Percentiles rank a stretch among this genome's conserved stretches.
These are phyloP conservation scores for Chrysodeixis includens DNA, from an alignment of 2,888 invertebrate species.

Conservation along the genomic window DNA sequence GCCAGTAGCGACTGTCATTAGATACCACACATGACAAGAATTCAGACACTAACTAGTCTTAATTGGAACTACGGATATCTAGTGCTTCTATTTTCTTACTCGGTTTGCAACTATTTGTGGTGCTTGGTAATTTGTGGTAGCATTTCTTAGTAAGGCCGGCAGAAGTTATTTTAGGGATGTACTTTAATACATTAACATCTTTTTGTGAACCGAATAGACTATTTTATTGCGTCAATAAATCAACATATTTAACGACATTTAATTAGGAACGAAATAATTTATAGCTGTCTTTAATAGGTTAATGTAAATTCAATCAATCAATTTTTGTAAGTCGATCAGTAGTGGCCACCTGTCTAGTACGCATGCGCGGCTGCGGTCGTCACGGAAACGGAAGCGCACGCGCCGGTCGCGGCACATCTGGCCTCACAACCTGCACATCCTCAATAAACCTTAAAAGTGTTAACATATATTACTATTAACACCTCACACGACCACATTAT, in stretches of 20 bases:
- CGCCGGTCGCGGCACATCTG: slow-evolving; percentile 76
- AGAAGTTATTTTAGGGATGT: neutral
- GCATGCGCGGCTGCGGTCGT: slow-evolving; percentile 33
- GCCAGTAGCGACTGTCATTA: slow-evolving; percentile 23
- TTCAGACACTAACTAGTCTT: slow-evolving; percentile 47
- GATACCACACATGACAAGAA: slow-evolving; percentile 45
- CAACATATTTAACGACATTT: slow-evolving; percentile 34
- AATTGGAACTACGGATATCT: slow-evolving; percentile 45
- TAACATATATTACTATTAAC: slow-evolving; percentile 57
- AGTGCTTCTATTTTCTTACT: slow-evolving; percentile 36
- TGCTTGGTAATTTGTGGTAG: slow-evolving; percentile 20
- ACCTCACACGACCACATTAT: slow-evolving; percentile 31
- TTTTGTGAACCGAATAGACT: slow-evolving; percentile 18
- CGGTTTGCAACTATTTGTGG: slow-evolving; percentile 33
- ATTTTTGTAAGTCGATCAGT: slow-evolving; percentile 58
- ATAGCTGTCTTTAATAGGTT: slow-evolving; percentile 35
- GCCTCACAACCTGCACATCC: slow-evolving; percentile 79
- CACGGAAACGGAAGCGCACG: slow-evolving; percentile 83
- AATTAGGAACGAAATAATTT: slow-evolving; percentile 38
- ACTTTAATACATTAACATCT: neutral
- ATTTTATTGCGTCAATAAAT: slow-evolving; percentile 53
- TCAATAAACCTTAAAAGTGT: slow-evolving; percentile 84
- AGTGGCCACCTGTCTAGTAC: slow-evolving; percentile 65
- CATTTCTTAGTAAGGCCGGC: neutral
- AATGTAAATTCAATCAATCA: slow-evolving; percentile 36